Evolutionary conservation across 2,113 vertebrate genomes (phyloP), one percentile per base, ranked within the genome.

Genomic region (Hepsetus odoe): DNA sequence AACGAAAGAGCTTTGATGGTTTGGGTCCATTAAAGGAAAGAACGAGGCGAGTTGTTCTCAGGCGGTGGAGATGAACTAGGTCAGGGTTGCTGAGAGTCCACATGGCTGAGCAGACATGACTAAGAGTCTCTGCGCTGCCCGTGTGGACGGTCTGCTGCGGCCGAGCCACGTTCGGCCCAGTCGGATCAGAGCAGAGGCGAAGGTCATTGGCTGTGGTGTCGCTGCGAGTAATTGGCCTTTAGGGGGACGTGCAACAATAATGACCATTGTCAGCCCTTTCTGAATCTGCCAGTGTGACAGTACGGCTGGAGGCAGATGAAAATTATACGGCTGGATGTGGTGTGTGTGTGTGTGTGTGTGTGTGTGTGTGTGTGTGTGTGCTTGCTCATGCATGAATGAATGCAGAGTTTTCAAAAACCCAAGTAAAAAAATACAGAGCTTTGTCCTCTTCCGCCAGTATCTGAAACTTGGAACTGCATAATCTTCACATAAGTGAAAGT

Each of bases 221-320:
- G 18, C 53, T 51, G 53, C 58, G 7, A 55, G 32, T 58, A 33
- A 69, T 40, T 82, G 30, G 14, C 64, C 75, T 74, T 59, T 76
- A 42, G 51, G 62, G 32, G 7, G 35, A 68, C 20, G 26, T 33
- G 42, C n/a, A 70, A n/a, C 65, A 38, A 62, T 74, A 75, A 75
- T 75, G 61, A 65, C 61, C 68, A 80, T 53, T 75, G 72, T 69
- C 53, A 61, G 72, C 53, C 53, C 28, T 49, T 69, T 46, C 46
- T 20, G 59, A 56, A 42, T 65, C 30, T 38, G 61, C 61, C 20
- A 44, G 55, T 13, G 28, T 71, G 53, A 71, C 33, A 28, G 22
- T 30, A 42, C 49, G 18, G 51, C 51, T 55, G 12, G 51, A 55
- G n/a, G 76, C 56, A 68, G 24, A 62, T 49, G 40, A 58, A 53